phyloP scores from a whole-genome alignment of 2,113 vertebrate genomes.

The Charina bottae region DNA sequence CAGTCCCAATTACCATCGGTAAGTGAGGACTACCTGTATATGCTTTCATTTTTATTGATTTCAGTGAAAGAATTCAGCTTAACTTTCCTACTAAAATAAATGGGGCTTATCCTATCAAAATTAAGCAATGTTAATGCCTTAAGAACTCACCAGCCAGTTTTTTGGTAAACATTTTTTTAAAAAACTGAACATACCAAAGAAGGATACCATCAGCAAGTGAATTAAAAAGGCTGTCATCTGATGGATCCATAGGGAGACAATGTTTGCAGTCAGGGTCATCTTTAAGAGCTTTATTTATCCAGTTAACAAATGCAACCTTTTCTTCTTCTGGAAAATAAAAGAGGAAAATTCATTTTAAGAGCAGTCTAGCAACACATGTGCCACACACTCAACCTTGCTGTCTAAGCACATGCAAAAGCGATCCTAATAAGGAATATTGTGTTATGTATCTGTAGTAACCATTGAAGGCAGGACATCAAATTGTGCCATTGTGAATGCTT shows the following conservation, averaged over 20 bases:
- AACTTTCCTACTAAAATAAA: not conserved
- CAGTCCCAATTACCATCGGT: not conserved
- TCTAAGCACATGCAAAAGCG: not conserved
- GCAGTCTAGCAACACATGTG: not conserved
- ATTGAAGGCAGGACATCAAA: no score
- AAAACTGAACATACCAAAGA: conserved; percentile 83
- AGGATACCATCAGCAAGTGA: conserved; percentile 93
- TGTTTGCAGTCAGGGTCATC: conserved; percentile 91
- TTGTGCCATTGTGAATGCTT: no score
- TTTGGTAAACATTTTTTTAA: not conserved
- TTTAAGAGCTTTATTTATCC: conserved; percentile 95
- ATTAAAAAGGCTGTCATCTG: conserved; percentile 86
- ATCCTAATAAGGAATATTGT: not conserved
- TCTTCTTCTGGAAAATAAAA: conserved; percentile 87
- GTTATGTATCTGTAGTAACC: not conserved
- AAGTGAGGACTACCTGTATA: not conserved
- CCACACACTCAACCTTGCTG: not conserved
- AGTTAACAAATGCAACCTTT: conserved; percentile 97
- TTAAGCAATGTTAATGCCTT: not conserved
- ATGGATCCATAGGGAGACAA: conserved; percentile 90
- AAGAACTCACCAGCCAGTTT: not conserved
- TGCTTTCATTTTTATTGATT: not conserved
- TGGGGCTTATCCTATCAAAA: not conserved
- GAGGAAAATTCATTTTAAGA: not conserved
- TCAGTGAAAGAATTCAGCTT: not conserved